Evolutionary conservation across 2,113 vertebrate species (phyloP).

Genomic region (Nothobranchius kuhntae): DNA sequence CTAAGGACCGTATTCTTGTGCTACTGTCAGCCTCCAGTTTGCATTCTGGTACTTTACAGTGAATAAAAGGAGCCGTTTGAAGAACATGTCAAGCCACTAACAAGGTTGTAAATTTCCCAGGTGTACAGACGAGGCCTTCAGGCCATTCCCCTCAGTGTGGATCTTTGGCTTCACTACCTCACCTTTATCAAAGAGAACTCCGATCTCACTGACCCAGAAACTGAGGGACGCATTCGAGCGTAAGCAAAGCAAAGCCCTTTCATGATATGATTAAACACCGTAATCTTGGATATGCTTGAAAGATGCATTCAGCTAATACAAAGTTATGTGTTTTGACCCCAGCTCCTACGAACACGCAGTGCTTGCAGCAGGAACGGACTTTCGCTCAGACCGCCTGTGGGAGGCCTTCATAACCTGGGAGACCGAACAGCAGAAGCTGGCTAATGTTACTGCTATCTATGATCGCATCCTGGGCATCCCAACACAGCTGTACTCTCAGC

Average conservation of each 20-base stretch:
- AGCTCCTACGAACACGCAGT: conserved; percentile 95
- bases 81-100: conserved; percentile 33
- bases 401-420: conserved; percentile 96
- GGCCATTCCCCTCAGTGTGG: conserved; percentile 97
- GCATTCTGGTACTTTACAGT: no score
- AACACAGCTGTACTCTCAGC: conserved; percentile 94
- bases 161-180: conserved; percentile 98
- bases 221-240: conserved; percentile 88
- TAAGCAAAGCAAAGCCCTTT: conserved; percentile 71
- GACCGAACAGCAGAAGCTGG: conserved; percentile 88
- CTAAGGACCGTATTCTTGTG: conserved; percentile 40
- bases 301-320: neutral
- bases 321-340: conserved; percentile 16
- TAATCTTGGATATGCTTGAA: neutral
- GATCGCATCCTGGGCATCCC: conserved; percentile 95
- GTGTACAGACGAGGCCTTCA: conserved; percentile 96
- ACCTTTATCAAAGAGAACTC: conserved; percentile 95
- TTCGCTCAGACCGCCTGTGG: conserved; percentile 97
- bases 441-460: conserved; percentile 91
- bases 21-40: no score
- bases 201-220: conserved; percentile 86
- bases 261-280: neutral
- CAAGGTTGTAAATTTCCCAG: conserved; percentile 75
- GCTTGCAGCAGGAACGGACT: conserved; percentile 95
- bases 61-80: no score